Conservation (phyloP, 1,140 invertebrate genomes). For the Scaptomyza pallida region DNA sequence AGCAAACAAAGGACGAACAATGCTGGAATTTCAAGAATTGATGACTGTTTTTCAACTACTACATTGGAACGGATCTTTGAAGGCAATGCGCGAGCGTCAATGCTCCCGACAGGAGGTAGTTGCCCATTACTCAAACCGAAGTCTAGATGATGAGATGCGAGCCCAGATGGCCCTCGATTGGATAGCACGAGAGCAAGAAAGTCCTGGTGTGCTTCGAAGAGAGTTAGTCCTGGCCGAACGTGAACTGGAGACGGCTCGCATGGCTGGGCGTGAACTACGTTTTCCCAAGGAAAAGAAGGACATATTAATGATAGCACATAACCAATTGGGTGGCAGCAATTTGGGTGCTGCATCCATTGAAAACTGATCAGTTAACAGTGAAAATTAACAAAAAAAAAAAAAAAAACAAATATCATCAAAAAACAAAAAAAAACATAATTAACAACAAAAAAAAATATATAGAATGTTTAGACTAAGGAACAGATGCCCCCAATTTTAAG, state of each 20-base stretch:
- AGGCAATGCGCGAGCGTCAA: constrained; percentile 95
- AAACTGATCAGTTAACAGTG: constrained; percentile 51
- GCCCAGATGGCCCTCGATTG: constrained; percentile 98
- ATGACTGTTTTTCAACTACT: constrained; percentile 98
- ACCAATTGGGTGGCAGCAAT: constrained; percentile 87
- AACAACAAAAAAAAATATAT: constrained; percentile 11
- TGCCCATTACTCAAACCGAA: constrained; percentile 96
- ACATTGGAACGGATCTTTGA: constrained; percentile 97
- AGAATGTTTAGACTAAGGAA: constrained; percentile 18
- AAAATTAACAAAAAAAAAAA: background rate
- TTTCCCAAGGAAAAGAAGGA: constrained; percentile 98
- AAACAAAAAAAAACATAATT: no score
- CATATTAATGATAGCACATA: constrained; percentile 94
- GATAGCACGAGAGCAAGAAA: constrained; percentile 95
- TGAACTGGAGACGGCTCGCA: constrained; percentile 94
- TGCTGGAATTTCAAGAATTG: constrained; percentile 98
- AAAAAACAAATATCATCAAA: background rate
- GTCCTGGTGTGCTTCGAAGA: constrained; percentile 90
- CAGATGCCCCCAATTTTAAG: constrained; percentile 1
- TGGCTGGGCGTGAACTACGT: constrained; percentile 94
- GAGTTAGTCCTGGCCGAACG: constrained; percentile 93
- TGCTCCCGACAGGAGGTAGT: constrained; percentile 97
- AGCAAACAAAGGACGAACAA: constrained; percentile 95
- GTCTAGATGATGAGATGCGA: constrained; percentile 96
- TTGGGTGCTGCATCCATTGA: constrained; percentile 84